Conservation (phyloP, 2,888 invertebrate genomes). For the Netelia melanura region DNA sequence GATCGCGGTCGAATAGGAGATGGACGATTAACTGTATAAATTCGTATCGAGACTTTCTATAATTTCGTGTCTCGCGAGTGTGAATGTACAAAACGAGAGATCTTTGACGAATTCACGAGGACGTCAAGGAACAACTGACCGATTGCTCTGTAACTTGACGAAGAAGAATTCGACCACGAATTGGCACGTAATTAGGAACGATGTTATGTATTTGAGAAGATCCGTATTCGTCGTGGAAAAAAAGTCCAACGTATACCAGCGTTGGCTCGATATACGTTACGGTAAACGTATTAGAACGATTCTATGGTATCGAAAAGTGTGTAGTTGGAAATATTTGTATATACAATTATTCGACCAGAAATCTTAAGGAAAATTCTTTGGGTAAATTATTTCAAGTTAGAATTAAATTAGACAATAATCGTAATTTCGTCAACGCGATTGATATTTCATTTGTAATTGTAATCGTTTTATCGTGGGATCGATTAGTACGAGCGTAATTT, state of each 20-base stretch:
- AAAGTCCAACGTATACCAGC: neutral
- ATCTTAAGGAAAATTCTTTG: neutral
- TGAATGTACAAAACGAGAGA: neutral
- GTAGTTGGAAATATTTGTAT: neutral
- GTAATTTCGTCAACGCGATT: no score
- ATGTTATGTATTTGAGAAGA: slow-evolving; percentile 7
- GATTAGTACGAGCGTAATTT: neutral
- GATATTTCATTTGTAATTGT: neutral
- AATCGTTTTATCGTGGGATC: neutral
- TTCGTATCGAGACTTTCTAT: slow-evolving; percentile 13
- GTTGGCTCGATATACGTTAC: neutral
- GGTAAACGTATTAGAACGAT: neutral
- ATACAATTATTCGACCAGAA: neutral
- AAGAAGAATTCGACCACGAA: neutral
- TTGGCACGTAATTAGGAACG: slow-evolving; percentile 21
- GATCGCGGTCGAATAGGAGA: slow-evolving; percentile 5
- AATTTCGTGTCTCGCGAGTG: neutral
- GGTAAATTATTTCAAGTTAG: neutral
- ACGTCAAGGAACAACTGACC: slow-evolving; percentile 3
- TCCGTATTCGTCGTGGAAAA: neutral
- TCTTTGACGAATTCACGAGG: neutral
- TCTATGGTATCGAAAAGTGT: neutral
- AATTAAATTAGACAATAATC: no score
- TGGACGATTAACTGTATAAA: slow-evolving; percentile 11
- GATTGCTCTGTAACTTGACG: neutral